phyloP scores from a whole-genome alignment of 2,888 invertebrate species.

The Eupithecia vulgata region DNA sequence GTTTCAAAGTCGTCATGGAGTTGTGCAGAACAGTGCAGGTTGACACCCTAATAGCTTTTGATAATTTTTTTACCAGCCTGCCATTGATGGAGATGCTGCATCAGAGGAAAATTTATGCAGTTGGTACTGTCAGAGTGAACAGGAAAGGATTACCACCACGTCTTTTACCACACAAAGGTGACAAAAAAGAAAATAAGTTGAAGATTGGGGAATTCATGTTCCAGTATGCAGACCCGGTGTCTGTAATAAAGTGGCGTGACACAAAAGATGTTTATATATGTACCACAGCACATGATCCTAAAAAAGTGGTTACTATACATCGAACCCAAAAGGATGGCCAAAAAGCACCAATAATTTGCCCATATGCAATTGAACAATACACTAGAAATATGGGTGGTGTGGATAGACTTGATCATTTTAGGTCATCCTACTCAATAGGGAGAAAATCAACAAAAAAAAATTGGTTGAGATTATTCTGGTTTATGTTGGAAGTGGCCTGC shows the following conservation, averaged over 20 bases:
- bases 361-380: neutral
- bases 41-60: conserved; percentile 16
- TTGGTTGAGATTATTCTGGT: too few relatives aligned
- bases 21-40: conserved; percentile 18
- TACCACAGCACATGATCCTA: conserved; percentile 33
- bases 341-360: conserved; percentile 17
- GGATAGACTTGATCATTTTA: too few relatives aligned
- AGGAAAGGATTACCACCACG: conserved; percentile 33
- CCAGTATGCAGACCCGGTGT: conserved; percentile 22
- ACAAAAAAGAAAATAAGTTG: conserved; percentile 33
- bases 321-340: conserved; percentile 37
- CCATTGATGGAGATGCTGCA: conserved; percentile 27
- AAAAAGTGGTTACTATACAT: conserved; percentile 28
- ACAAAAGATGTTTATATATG: conserved; percentile 37
- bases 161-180: conserved; percentile 31
- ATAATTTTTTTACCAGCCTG: conserved; percentile 24
- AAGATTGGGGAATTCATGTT: conserved; percentile 11
- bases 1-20: conserved; percentile 16
- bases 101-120: conserved; percentile 24
- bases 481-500: too few relatives aligned
- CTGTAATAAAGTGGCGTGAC: conserved; percentile 37
- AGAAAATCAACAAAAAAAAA: too few relatives aligned
- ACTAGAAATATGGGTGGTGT: too few relatives aligned
- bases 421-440: too few relatives aligned
- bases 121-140: conserved; percentile 22